Percentiles rank a stretch among this genome's conserved stretches.
Conservation (phyloP, 2,797 vertebrate genomes). For the Taeniopygia guttata region DNA sequence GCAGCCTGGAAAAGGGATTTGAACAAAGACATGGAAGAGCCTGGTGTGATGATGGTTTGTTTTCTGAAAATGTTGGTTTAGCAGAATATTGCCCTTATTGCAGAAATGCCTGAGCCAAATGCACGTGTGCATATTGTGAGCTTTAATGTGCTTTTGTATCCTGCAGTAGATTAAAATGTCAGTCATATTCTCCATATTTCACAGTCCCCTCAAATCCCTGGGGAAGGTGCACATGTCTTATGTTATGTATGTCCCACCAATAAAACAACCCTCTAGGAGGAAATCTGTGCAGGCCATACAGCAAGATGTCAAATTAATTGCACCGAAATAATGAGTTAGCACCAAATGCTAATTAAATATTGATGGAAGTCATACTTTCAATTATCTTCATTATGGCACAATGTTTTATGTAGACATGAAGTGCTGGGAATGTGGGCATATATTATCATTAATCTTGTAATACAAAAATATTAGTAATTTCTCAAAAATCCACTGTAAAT, state of each 20-base stretch:
- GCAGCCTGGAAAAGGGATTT: background rate
- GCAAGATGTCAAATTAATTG: constrained; percentile 78
- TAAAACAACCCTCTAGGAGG: constrained; percentile 60
- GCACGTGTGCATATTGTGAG: background rate
- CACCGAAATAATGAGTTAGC: constrained; percentile 77
- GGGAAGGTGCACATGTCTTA: constrained; percentile 41
- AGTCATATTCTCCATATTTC: constrained; percentile 53
- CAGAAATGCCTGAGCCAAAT: background rate
- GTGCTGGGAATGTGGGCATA: constrained; percentile 29
- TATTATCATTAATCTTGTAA: constrained; percentile 60
- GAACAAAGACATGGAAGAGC: background rate
- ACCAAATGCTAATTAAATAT: constrained; percentile 82
- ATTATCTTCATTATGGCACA: constrained; percentile 76
- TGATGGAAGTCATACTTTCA: constrained; percentile 78
- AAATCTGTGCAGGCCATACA: constrained; percentile 66
- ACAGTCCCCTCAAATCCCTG: constrained; percentile 1
- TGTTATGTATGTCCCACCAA: constrained; percentile 40
- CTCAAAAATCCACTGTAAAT: constrained; percentile 15
- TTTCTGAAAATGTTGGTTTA: background rate
- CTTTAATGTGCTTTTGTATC: constrained; percentile 35
- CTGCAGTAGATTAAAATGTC: constrained; percentile 66
- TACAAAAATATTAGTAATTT: constrained; percentile 29
- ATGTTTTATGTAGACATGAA: constrained; percentile 71
- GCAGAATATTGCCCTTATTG: background rate
- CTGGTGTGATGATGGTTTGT: background rate